phyloP scores from a whole-genome alignment of 2,797 vertebrate genomes.

The Tangara arthus region DNA sequence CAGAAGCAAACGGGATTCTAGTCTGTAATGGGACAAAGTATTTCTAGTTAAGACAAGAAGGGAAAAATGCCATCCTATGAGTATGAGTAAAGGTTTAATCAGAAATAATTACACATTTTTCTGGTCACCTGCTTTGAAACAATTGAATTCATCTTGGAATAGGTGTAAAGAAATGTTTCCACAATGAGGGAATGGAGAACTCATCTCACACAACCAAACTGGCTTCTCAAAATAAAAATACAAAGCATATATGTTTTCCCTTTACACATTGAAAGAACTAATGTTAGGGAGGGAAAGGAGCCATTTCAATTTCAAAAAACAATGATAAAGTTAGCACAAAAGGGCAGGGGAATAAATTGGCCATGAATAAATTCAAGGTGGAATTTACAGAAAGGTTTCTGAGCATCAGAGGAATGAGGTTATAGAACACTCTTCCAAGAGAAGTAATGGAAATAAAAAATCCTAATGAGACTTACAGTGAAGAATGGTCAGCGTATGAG shows the following conservation, averaged over 20 bases:
- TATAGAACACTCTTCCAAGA: slow-evolving; percentile 46
- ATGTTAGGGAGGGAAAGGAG: background rate
- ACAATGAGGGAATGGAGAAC: background rate
- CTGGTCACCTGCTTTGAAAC: background rate
- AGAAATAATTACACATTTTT: background rate
- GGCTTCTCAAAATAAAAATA: background rate
- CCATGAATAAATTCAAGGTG: slow-evolving; percentile 47
- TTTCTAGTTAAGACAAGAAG: background rate
- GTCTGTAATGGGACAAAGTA: background rate
- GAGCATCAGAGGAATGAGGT: slow-evolving; percentile 49
- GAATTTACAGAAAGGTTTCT: slow-evolving; percentile 61
- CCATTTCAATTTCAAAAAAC: background rate
- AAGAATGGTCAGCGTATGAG: slow-evolving; percentile 18
- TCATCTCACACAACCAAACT: background rate
- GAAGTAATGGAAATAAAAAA: slow-evolving; percentile 54
- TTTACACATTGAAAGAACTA: background rate
- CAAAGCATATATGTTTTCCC: background rate
- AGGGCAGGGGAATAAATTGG: background rate
- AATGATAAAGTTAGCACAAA: slow-evolving; percentile 17
- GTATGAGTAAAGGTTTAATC: background rate
- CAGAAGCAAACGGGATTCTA: background rate
- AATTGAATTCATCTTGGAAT: background rate
- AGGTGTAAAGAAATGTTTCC: background rate
- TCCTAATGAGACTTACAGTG: slow-evolving; percentile 22
- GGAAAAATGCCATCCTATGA: background rate